Evolutionary conservation across 2,888 invertebrate species (phyloP).

Genomic region (Oxytorus armatus): DNA sequence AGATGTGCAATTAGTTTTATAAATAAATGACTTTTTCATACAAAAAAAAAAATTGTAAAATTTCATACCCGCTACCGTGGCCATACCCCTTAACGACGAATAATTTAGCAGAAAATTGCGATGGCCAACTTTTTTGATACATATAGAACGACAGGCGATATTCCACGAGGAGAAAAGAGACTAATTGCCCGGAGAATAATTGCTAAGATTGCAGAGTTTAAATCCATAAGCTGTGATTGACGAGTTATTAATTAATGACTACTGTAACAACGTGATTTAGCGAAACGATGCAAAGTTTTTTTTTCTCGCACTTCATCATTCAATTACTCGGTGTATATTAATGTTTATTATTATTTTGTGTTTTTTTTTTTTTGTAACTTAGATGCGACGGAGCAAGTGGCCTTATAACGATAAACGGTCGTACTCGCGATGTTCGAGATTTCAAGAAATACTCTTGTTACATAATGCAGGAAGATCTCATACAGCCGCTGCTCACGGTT

Average conservation of each 20-base stretch:
- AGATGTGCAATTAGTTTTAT: too few species aligned
- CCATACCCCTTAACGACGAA: too few species aligned
- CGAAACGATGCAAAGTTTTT: not conserved
- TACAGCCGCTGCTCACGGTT: slow-evolving; percentile 95
- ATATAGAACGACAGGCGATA: too few species aligned
- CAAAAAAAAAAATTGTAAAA: too few species aligned
- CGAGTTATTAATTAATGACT: not conserved
- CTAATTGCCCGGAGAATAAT: not conserved
- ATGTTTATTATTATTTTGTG: not conserved
- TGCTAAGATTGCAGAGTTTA: not conserved
- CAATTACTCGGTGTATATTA: not conserved
- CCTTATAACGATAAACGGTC: slow-evolving; percentile 91
- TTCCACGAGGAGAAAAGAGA: too few species aligned
- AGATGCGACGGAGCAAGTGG: slow-evolving; percentile 91
- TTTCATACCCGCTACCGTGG: too few species aligned
- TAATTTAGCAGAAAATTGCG: too few species aligned
- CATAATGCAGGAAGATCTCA: slow-evolving; percentile 97
- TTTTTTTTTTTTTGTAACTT: slow-evolving; percentile 46
- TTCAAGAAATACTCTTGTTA: slow-evolving; percentile 96
- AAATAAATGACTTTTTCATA: too few species aligned
- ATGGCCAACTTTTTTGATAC: too few species aligned
- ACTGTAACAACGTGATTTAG: not conserved
- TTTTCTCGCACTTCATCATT: too few species aligned
- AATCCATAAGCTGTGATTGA: not conserved
- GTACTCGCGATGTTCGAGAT: slow-evolving; percentile 89